These are phyloP conservation scores for Gryllus bimaculatus DNA, from an alignment of 1,140 invertebrate genomes.

Conservation along the genomic window DNA sequence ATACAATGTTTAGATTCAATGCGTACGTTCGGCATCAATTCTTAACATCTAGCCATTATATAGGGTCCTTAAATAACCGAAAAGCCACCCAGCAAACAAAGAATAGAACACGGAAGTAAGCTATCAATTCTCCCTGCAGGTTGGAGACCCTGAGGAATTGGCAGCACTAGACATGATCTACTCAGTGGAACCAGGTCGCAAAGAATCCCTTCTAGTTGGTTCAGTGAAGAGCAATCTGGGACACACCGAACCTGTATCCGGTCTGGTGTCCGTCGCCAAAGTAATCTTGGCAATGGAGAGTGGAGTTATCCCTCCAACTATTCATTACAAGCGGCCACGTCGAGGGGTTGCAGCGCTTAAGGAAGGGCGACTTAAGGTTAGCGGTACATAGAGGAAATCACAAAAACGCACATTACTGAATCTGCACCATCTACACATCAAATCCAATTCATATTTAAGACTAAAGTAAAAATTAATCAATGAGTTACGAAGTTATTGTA, in stretches of 20 bases:
- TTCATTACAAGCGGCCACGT: conserved; percentile 64
- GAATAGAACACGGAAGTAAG: background rate
- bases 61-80: too few species aligned
- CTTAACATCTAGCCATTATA: too few species aligned
- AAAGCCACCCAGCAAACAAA: too few species aligned
- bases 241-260: conserved; percentile 84
- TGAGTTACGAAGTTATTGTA: too few species aligned
- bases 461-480: too few species aligned
- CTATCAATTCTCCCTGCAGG: conserved; percentile 27
- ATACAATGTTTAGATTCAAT: too few species aligned
- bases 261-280: conserved; percentile 71
- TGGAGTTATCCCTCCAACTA: conserved; percentile 64
- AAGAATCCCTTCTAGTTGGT: conserved; percentile 66
- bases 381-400: background rate
- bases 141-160: conserved; percentile 82
- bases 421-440: too few species aligned
- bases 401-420: too few species aligned
- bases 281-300: conserved; percentile 60
- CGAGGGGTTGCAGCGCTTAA: conserved; percentile 59
- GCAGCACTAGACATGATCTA: conserved; percentile 76
- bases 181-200: conserved; percentile 45
- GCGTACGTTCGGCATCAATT: too few species aligned
- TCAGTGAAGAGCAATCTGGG: conserved; percentile 91
- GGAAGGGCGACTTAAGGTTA: conserved; percentile 50
- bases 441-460: too few species aligned